A percentile compares a stretch with the other conserved stretches of the same genome.
Evolutionary conservation across 2,113 vertebrate genomes (phyloP).

Genomic region (Cariama cristata): DNA sequence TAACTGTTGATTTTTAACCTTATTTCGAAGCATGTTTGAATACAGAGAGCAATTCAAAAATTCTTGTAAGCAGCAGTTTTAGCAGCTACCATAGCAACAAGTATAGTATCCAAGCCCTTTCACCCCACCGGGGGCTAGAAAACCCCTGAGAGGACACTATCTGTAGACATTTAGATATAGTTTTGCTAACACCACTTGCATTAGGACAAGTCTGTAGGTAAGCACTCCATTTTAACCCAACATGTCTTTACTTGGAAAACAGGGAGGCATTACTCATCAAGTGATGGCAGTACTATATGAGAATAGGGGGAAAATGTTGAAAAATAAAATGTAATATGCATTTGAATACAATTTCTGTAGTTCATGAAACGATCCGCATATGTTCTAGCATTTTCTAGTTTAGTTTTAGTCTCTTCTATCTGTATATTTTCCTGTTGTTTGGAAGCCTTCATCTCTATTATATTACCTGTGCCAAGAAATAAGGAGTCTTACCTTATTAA

Average conservation of each 20-base stretch:
- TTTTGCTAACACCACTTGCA: not conserved
- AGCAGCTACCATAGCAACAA: slow-evolving; percentile 65
- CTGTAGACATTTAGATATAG: not conserved
- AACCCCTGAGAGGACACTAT: not conserved
- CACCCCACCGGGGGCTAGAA: not conserved
- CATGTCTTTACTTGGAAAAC: not conserved
- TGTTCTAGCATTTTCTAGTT: not conserved
- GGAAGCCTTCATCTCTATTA: not conserved
- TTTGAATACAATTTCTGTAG: not conserved
- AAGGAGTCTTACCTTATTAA: not conserved
- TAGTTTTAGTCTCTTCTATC: not conserved
- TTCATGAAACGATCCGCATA: accelerated
- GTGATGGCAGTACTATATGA: not conserved
- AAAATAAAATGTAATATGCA: not conserved
- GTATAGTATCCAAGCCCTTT: not conserved
- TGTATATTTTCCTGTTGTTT: not conserved
- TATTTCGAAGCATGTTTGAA: slow-evolving; percentile 47
- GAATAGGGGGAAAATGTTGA: not conserved
- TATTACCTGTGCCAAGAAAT: not conserved
- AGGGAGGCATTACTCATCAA: accelerated
- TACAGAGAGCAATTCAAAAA: slow-evolving; percentile 42
- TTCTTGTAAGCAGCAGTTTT: slow-evolving; percentile 34
- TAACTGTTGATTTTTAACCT: slow-evolving; percentile 53
- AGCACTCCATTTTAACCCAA: not conserved
- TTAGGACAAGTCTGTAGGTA: not conserved